Base-by-base conservation (phyloP, 2,797 vertebrate species). In the Geotrypetes seraphini region DNA sequence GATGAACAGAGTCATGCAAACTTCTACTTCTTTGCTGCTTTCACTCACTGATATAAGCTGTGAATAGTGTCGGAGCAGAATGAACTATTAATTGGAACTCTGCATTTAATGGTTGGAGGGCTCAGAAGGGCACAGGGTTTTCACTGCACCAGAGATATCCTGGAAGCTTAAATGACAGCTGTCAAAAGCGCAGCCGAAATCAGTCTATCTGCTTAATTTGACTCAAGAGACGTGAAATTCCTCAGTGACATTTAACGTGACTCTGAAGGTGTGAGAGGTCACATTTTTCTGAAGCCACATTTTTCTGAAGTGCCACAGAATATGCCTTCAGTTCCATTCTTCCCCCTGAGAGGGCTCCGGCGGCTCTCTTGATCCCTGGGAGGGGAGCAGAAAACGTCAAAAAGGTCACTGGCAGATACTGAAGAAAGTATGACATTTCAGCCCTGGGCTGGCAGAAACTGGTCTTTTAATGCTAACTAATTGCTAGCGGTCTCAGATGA, bases 381-480 rank as follows among this genome's bases (percentile, higher is more conserved):
- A 49, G 26, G 34, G 33, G 39, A 7, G 45, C 31, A 55, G 54
- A 57, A 47, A 47, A 50, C 51, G n/a, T n/a, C n/a, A 28, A 35
- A 72, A 81, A 75, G 64, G 69, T 73, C 28, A 16, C 57, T 64
- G 50, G 53, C n/a, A n/a, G n/a, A n/a, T n/a, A n/a, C n/a, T n/a
- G n/a, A n/a, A n/a, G n/a, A 59, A 38, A 66, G 60, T 42, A 45
- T 66, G 73, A 55, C 64, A 73, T 80, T 82, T 73, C 53, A 43
- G n/a, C 33, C 42, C 21, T 47, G 2, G 45, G 33, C 27, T 27
- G 6, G 35, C 32, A 38, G 36, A 35, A 7, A 19, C 15, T 45
- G 19, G 28, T 33, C 36, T 39, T n/a, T 51, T 40, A 40, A 35
- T 45, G 40, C 34, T 39, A 47, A 47, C 43, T 47, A 47, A 47